Base-by-base conservation (phyloP, 35 echinoderm and acorn worm genomes). In the Chiridota heheva region DNA sequence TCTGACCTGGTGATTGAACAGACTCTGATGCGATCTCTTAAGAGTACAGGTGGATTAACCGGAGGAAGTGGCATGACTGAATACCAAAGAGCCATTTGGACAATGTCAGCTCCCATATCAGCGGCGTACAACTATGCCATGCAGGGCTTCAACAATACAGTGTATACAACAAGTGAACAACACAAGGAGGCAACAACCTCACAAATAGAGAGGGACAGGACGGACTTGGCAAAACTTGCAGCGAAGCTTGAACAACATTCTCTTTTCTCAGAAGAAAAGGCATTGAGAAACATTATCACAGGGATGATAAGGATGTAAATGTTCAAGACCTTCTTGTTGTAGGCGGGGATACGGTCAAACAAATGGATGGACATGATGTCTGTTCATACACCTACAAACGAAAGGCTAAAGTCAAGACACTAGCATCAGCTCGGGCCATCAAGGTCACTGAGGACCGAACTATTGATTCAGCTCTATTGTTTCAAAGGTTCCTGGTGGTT, bases 1-100 rank as follows among this genome's bases (percentile, higher is more conserved):
- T 48, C 70, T 46, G 89, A 91, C 63, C 72, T 88, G 37, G 79
- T 84, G 24, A 94, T 88, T 58, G 79, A 94, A 72, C 91, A 88
- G 58, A 49, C 40, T 20, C 40, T 94, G 26, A 88, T 83, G 69
- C 55, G 78, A 56, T 58, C 51, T 38, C 4, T 83, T 1, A 88
- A 88, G 33, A 82, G 7, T 26, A 70, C 53, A 47, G 71, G 85
- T 13, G 69, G 85, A 24, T 56, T 87, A 46, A 92, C 76, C 37
- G 24, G 70, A n/a, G 84, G 84, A 48, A 74, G 70, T 56, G 76
- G 76, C 3, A 87, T 92, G 76, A 36, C n/a, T 2, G 86, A 88
- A 40, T 36, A 42, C 30, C 63, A 72, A 58, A 61, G 66, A 7
- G 24, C 46, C 42, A 20, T 78, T 17, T 82, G 87, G 87, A 75